Percentiles rank a stretch among this genome's conserved stretches.
phyloP scores from a whole-genome alignment of 2,797 vertebrate genomes.

The Psittacula echo region DNA sequence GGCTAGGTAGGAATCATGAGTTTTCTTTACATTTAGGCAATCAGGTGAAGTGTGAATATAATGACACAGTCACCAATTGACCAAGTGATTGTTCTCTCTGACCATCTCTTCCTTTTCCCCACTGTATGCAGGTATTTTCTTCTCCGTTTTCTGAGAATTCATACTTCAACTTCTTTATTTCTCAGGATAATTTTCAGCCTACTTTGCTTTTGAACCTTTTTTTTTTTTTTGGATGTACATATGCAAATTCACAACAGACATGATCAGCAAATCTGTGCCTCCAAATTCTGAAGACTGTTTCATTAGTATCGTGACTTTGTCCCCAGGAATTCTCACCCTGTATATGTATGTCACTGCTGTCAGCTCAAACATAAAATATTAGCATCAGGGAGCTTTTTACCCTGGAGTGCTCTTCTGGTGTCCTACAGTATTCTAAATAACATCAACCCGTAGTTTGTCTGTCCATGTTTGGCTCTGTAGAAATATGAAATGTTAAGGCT shows the following conservation, averaged over 20 bases:
- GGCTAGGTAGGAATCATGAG: neutral
- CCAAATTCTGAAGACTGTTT: neutral
- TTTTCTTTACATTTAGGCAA: neutral
- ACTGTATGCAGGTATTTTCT: neutral
- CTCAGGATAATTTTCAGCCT: neutral
- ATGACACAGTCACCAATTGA: neutral
- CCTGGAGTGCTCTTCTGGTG: constrained; percentile 2
- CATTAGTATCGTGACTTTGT: neutral
- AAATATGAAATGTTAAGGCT: constrained; percentile 24
- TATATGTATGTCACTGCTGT: neutral
- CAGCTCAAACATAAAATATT: constrained; percentile 28
- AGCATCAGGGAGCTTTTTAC: neutral
- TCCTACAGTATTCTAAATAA: constrained; percentile 1
- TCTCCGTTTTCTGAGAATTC: neutral
- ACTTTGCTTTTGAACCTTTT: neutral
- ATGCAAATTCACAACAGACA: neutral
- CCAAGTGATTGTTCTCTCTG: neutral
- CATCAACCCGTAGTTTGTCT: constrained; percentile 28
- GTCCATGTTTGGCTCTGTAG: neutral
- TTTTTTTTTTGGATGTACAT: neutral
- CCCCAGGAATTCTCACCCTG: neutral
- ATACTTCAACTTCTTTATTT: neutral
- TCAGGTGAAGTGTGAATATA: neutral
- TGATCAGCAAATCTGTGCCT: neutral
- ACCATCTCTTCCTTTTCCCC: neutral